Percentiles rank a stretch among this genome's conserved stretches.
phyloP scores from a whole-genome alignment of 2,888 invertebrate genomes.

The Spilarctia lutea region DNA sequence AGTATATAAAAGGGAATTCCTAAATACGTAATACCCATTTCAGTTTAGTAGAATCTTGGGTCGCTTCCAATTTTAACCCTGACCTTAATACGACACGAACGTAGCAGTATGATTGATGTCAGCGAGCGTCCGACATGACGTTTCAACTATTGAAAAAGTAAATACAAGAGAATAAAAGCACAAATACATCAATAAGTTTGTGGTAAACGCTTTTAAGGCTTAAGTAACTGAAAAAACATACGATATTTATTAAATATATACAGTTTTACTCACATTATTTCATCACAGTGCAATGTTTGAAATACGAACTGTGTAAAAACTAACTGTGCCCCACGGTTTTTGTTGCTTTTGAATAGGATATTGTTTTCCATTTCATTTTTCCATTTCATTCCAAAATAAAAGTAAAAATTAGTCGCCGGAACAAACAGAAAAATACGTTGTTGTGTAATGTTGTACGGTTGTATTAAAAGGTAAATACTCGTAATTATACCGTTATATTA shows the following conservation, averaged over 20 bases:
- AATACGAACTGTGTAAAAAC: too few species aligned
- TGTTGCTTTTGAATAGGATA: too few species aligned
- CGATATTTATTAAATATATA: background rate
- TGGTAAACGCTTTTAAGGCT: background rate
- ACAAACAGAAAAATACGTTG: too few species aligned
- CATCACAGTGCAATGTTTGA: too few species aligned
- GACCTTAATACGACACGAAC: constrained; percentile 8
- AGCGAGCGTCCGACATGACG: background rate
- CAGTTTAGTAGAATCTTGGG: background rate
- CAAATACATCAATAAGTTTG: background rate
- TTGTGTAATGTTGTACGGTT: too few species aligned
- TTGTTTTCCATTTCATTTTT: too few species aligned
- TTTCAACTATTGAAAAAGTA: background rate
- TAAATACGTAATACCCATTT: background rate
- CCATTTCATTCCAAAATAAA: too few species aligned
- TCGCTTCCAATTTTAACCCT: background rate
- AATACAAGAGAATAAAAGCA: background rate
- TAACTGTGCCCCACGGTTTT: too few species aligned
- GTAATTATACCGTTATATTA: too few species aligned
- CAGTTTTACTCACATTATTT: too few species aligned
- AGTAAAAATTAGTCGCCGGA: too few species aligned
- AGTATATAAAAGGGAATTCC: background rate
- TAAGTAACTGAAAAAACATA: background rate
- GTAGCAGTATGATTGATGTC: background rate
- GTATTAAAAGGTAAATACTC: too few species aligned